These are phyloP conservation scores for Limonius californicus DNA, from an alignment of 1,140 invertebrate genomes.

Conservation along the genomic window DNA sequence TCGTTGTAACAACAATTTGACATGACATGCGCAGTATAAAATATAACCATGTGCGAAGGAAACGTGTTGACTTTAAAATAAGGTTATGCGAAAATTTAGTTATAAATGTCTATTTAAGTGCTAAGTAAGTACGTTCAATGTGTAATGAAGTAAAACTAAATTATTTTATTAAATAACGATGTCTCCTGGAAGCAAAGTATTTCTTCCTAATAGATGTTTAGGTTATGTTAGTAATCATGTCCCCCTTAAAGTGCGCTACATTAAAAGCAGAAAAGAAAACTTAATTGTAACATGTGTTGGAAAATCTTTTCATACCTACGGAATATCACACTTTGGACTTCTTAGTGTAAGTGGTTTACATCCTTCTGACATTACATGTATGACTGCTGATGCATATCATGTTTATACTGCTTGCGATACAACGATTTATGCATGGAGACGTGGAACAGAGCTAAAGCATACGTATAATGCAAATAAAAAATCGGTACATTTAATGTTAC, in stretches of 20 bases:
- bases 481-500: slow-evolving; percentile 74
- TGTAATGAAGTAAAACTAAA: not conserved
- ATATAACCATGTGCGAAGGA: too few species aligned
- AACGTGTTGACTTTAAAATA: too few species aligned
- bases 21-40: not conserved
- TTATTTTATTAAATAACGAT: slow-evolving; percentile 28
- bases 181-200: slow-evolving; percentile 67
- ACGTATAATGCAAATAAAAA: slow-evolving; percentile 73
- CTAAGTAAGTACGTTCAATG: too few species aligned
- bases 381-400: slow-evolving; percentile 74
- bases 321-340: slow-evolving; percentile 75
- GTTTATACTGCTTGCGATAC: slow-evolving; percentile 81
- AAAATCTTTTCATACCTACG: slow-evolving; percentile 88
- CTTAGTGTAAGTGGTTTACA: slow-evolving; percentile 79
- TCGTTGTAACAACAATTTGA: not conserved
- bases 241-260: slow-evolving; percentile 80
- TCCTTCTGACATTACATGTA: slow-evolving; percentile 74
- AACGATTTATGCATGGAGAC: slow-evolving; percentile 79
- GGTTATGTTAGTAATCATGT: slow-evolving; percentile 93
- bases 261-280: slow-evolving; percentile 80
- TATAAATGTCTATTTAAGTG: not conserved
- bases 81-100: not conserved
- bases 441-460: slow-evolving; percentile 82
- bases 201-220: slow-evolving; percentile 74
- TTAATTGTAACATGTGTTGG: slow-evolving; percentile 87